Conservation (phyloP, 2,797 vertebrate species). For the Neosilurus mollespiculum region DNA sequence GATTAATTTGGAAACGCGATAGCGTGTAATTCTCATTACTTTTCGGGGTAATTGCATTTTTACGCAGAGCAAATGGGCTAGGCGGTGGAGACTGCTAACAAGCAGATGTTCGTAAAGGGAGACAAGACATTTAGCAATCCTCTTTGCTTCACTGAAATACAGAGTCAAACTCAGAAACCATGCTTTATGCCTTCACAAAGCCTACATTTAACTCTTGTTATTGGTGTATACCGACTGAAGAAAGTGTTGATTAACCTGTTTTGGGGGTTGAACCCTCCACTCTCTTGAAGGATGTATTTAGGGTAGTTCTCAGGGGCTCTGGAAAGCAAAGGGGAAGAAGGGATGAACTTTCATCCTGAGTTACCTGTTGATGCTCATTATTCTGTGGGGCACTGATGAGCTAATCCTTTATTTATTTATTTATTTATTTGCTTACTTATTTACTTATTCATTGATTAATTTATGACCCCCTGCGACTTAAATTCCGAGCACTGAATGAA, state of each 20-base stretch:
- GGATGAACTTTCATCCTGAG: neutral
- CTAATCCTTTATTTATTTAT: no score
- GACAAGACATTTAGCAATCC: constrained; percentile 51
- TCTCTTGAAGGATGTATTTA: neutral
- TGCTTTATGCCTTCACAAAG: neutral
- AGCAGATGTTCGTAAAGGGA: constrained; percentile 62
- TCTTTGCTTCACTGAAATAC: constrained; percentile 36
- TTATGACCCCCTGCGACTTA: no score
- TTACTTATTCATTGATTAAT: no score
- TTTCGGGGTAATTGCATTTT: constrained; percentile 62
- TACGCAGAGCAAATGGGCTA: constrained; percentile 55
- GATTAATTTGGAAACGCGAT: constrained; percentile 66
- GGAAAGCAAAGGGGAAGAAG: neutral
- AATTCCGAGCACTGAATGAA: neutral
- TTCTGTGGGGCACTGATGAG: neutral
- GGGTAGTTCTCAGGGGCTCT: neutral
- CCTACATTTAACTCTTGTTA: neutral
- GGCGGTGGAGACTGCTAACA: constrained; percentile 49
- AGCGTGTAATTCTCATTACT: constrained; percentile 63
- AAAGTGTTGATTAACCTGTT: no score
- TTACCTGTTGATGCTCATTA: neutral
- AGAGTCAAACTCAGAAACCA: constrained; percentile 17
- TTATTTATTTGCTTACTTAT: no score
- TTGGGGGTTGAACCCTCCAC: neutral
- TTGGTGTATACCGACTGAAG: neutral